Evolutionary conservation across 2,113 vertebrate genomes (phyloP), one percentile per base, ranked within the genome.

Genomic region (Orthonyx spaldingii): DNA sequence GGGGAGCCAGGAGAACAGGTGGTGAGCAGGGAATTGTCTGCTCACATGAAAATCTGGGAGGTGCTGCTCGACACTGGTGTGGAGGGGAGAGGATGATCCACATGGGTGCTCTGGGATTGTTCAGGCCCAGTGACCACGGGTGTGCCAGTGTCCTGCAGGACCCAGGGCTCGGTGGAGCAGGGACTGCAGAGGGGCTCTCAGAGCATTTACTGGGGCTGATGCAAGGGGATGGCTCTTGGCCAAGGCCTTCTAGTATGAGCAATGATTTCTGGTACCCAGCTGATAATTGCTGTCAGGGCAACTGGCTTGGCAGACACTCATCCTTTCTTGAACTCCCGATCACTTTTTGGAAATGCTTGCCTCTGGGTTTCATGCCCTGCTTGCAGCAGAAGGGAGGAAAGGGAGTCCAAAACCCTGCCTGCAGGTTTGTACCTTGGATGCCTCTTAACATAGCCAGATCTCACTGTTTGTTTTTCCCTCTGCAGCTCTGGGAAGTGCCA

Each of bases 401-500:
- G 14, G 16, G 60, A 81, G 6, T 22, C 49, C 53, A 22, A 23
- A 77, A 2, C 35, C 4, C 60, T 33, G 64, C 46, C 56, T 9
- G 4, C 39, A 35, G 53, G 35, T 91, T 57, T 75, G 78, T 71
- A 16, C 65, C 60, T 69, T 2, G 55, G n/a, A 47, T 55, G 39
- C 32, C 30, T 71, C 52, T 18, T 57, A 49, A 72, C 53, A 64
- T 52, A 63, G 55, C 39, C 75, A 14, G 14, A 23, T 76, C 80
- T 94, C 70, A 88, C 66, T 68, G 26, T 87, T 83, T 84, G 66
- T 50, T 91, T 56, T 90, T 57, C 63, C 66, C 89, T 35, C 56
- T 95, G 64, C 96, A 98, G 98, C 84, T 98, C 95, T 86, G 98
- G 98, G 91, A 91, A 81, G 71, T 98, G 98, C 89, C 97, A 94